These are phyloP conservation scores for Paguma larvata DNA, from an alignment of 2,797 vertebrate genomes.

Conservation along the genomic window DNA sequence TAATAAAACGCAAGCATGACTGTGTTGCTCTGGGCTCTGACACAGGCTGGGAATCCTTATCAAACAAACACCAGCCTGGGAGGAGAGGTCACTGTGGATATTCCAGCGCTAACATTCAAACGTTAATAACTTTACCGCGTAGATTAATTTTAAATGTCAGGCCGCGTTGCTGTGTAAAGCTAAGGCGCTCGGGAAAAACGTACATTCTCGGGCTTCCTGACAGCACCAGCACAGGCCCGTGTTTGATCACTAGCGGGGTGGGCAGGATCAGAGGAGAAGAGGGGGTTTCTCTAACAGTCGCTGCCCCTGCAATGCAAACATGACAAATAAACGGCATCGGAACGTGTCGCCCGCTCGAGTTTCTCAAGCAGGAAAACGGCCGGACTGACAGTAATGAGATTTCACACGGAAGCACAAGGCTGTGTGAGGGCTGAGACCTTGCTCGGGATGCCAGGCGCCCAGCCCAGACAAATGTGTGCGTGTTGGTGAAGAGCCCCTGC, in stretches of 20 bases:
- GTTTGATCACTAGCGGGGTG: constrained; percentile 41
- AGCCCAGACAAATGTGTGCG: constrained; percentile 31
- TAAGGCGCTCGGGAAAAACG: constrained; percentile 59
- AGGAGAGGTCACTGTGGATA: constrained; percentile 76
- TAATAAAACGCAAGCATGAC: constrained; percentile 65
- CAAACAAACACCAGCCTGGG: constrained; percentile 66
- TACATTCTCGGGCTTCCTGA: constrained; percentile 51
- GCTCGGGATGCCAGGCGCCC: constrained; percentile 29
- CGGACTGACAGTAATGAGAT: constrained; percentile 56
- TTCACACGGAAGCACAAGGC: constrained; percentile 18
- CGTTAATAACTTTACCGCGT: constrained; percentile 73
- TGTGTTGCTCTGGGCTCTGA: constrained; percentile 33
- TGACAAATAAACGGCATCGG: neutral
- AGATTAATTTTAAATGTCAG: constrained; percentile 85
- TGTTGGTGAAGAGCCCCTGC: constrained; percentile 54
- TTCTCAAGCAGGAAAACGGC: constrained; percentile 67
- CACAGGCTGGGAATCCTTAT: constrained; percentile 72
- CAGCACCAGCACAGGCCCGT: neutral
- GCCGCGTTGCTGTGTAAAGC: constrained; percentile 73
- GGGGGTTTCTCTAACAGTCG: constrained; percentile 17
- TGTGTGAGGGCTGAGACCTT: constrained; percentile 40
- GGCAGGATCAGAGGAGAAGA: constrained; percentile 31
- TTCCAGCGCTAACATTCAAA: constrained; percentile 71
- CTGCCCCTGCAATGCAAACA: constrained; percentile 39
- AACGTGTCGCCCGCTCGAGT: neutral